Percentiles rank a stretch among this genome's conserved stretches.
phyloP scores from a whole-genome alignment of 2,113 vertebrate species.

The Zosterops borbonicus region DNA sequence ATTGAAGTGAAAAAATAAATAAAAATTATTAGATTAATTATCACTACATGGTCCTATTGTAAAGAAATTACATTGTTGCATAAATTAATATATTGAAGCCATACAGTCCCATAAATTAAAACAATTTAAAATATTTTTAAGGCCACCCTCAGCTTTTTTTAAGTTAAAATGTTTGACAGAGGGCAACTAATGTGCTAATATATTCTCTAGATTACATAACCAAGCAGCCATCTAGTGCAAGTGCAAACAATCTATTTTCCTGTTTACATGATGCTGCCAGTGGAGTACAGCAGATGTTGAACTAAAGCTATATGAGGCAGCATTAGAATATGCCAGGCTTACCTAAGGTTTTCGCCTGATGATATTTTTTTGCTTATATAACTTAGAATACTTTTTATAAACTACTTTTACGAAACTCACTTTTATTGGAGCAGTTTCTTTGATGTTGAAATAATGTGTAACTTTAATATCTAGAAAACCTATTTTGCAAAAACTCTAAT shows the following conservation, averaged over 20 bases:
- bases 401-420: background rate
- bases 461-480: background rate
- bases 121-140: background rate
- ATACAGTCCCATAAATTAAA: accelerated
- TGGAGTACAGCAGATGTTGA: background rate
- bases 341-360: background rate
- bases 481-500: background rate
- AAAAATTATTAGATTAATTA: background rate
- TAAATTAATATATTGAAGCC: background rate
- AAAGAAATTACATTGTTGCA: background rate
- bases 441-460: background rate
- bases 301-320: background rate
- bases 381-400: background rate
- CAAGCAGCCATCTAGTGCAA: background rate
- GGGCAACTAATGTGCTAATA: background rate
- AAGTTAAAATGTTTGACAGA: background rate
- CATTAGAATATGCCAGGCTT: background rate
- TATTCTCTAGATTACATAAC: background rate
- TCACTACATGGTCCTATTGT: background rate
- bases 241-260: background rate
- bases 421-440: background rate
- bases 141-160: background rate
- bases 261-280: background rate
- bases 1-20: background rate
- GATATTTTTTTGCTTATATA: background rate